phyloP scores from a whole-genome alignment of 2,797 vertebrate species.

The Bradypodion pumilum region DNA sequence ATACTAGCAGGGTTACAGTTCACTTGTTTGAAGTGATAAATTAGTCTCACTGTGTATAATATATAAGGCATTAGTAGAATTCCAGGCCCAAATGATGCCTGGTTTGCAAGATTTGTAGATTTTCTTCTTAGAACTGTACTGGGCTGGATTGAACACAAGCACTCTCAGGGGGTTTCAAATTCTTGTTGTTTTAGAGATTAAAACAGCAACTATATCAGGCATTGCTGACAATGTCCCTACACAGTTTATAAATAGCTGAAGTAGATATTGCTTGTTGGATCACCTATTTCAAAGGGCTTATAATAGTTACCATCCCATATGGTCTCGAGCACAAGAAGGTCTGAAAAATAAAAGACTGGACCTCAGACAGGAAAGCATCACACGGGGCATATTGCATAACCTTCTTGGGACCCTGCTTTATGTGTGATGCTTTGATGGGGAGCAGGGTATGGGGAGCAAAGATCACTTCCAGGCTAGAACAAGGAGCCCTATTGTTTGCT shows the following conservation, averaged over 20 bases:
- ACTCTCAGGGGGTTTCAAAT: constrained; percentile 50
- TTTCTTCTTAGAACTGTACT: neutral
- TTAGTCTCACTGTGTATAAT: constrained; percentile 15
- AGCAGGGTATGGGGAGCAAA: constrained; percentile 14
- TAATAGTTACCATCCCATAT: constrained; percentile 8
- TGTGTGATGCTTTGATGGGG: constrained; percentile 35
- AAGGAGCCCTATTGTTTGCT: constrained; percentile 73
- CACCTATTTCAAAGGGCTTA: constrained; percentile 27
- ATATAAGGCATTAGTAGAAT: constrained; percentile 31
- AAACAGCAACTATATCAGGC: neutral
- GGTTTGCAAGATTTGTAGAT: constrained; percentile 39
- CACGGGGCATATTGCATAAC: constrained; percentile 17
- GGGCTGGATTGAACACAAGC: constrained; percentile 28
- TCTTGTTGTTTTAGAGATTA: constrained; percentile 39
- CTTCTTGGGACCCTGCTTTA: constrained; percentile 1
- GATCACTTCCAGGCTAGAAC: constrained; percentile 54
- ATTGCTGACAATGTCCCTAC: neutral
- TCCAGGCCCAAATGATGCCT: constrained; percentile 44
- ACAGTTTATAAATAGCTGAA: constrained; percentile 16
- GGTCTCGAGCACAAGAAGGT: constrained; percentile 6
- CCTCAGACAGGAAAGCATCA: constrained; percentile 5
- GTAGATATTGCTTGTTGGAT: constrained; percentile 2
- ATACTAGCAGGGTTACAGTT: constrained; percentile 6
- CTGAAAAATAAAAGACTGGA: constrained; percentile 35
- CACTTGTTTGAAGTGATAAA: constrained; percentile 6